These are phyloP conservation scores for Ashinkailepas kermadecensis DNA, from an alignment of 2,888 invertebrate species.

Conservation along the genomic window DNA sequence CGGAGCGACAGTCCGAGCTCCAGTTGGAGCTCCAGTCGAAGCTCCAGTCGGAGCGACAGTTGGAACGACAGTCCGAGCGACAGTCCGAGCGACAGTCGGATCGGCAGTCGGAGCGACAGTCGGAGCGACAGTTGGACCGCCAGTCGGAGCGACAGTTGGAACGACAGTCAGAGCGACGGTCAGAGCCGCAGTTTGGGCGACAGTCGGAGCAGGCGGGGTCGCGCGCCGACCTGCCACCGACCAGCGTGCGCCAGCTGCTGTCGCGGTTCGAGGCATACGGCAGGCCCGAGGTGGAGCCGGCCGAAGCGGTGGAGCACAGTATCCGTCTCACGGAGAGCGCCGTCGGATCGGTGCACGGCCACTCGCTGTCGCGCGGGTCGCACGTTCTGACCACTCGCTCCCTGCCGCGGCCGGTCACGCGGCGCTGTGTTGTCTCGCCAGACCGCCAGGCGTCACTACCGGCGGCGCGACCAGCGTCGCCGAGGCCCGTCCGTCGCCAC, in stretches of 20 bases:
- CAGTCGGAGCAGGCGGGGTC: not conserved
- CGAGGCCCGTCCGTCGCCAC: not conserved
- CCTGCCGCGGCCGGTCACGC: conserved; percentile 4
- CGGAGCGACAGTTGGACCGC: too few species aligned
- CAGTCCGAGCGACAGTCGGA: not conserved
- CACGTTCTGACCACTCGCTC: conserved; percentile 1
- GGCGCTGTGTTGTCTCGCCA: not conserved
- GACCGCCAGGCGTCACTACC: not conserved
- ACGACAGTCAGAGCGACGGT: too few species aligned
- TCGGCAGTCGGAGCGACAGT: not conserved
- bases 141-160: too few species aligned
- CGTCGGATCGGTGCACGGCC: conserved; percentile 4
- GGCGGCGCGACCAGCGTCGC: not conserved
- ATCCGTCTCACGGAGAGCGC: not conserved
- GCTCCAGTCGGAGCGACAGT: too few species aligned
- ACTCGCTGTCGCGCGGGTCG: not conserved
- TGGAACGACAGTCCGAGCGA: too few species aligned
- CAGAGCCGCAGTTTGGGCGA: not conserved
- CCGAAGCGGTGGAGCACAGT: not conserved
- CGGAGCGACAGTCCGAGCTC: too few species aligned
- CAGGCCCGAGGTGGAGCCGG: not conserved
- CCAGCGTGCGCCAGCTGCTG: conserved; percentile 15
- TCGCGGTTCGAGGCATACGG: not conserved
- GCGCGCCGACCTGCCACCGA: not conserved
- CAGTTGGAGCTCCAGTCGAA: too few species aligned